Base-by-base conservation (phyloP, 2,888 invertebrate genomes). In the Nephrocerus scutellatus region DNA sequence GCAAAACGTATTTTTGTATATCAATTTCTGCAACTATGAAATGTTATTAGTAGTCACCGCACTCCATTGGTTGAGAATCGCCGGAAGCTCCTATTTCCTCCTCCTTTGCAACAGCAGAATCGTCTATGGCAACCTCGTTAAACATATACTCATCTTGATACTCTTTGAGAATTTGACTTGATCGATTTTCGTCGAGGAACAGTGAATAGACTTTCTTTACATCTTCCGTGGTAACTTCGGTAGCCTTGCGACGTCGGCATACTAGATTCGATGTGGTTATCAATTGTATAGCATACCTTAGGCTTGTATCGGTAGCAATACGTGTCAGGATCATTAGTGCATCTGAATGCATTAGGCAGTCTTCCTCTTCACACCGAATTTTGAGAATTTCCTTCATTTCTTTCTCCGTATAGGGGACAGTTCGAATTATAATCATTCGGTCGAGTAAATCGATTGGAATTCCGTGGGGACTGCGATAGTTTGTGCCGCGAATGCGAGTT, bases 111-210 rank as follows among this genome's bases (percentile, higher is more conserved):
- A 48, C 25, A 2, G 39, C 31, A 2, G 36, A n/a, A 21, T 36
- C 46, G 4, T 56, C 55, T 12, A 56, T 60, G 4, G 52, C 43
- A 12, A 67, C 60, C 61, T 84, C 84, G 57, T 81, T 80, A 56
- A 93, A 96, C 85, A 96, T 87, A 59, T 92, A 97, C 60, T 93
- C 90, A 54, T 92, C 85, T 64, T 96, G 92, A 62, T 92, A 93
- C 63, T 96, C 93, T 63, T 87, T 89, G 13, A 97, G 72, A 68
- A 90, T 95, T 68, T 92, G 88, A 47, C 89, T 83, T 0, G 95
- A 95, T 37, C 97, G 77, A 40, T 82, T 82, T 69, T 96, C 93
- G 62, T 98, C 98, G 48, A 92, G 73, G 68, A 98, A 98, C 38
- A 98, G 66, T 0, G 87, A 84, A 66, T 97, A 98, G 0, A 95